Evolutionary conservation across 2,888 invertebrate genomes (phyloP).

Genomic region (Ligdia adustata): DNA sequence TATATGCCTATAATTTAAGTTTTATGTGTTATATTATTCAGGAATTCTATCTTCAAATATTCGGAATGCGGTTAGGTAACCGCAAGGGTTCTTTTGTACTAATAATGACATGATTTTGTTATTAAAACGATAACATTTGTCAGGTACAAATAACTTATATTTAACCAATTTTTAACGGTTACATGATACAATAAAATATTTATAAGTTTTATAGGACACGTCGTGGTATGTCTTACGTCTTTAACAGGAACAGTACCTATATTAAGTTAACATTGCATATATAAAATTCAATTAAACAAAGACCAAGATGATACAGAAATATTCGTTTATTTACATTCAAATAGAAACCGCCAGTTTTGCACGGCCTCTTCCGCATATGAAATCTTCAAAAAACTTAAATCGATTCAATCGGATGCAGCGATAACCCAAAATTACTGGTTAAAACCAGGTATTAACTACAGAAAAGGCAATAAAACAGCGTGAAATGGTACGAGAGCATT

Average conservation of each 20-base stretch:
- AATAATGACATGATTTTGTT: conserved; percentile 52
- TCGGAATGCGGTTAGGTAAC: no score
- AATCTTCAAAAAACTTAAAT: conserved; percentile 61
- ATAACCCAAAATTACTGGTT: conserved; percentile 78
- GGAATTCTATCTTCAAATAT: no score
- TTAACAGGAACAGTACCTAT: no score
- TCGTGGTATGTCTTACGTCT: no score
- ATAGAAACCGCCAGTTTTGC: conserved; percentile 33
- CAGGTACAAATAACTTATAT: conserved; percentile 26
- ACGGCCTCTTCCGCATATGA: conserved; percentile 46
- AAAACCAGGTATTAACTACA: conserved; percentile 73
- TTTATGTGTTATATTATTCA: no score
- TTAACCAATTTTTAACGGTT: conserved; percentile 1
- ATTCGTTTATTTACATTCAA: conserved; percentile 8
- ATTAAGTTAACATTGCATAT: no score
- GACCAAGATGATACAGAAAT: no score
- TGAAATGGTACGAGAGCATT: conserved; percentile 81
- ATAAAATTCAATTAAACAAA: no score
- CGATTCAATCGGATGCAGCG: conserved; percentile 74
- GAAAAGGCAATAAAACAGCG: conserved; percentile 81
- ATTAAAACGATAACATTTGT: conserved; percentile 46
- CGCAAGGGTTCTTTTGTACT: conserved; percentile 43
- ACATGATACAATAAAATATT: background rate
- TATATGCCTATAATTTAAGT: no score
- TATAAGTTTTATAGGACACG: no score